phyloP scores from a whole-genome alignment of 2,888 invertebrate species.

The Alentia gelatinosa region DNA sequence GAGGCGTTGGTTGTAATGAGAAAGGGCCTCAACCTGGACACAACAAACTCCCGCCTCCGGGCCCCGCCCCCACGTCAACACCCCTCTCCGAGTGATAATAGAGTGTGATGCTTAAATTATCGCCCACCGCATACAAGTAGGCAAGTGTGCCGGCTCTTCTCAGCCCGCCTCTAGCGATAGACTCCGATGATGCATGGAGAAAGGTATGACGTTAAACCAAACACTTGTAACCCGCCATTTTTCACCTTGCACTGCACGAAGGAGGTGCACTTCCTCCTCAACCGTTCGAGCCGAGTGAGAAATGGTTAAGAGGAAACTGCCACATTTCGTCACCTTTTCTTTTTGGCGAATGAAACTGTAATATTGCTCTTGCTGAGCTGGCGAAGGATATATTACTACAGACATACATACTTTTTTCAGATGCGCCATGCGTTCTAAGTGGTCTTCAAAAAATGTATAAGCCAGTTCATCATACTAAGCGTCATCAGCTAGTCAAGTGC shows the following conservation, averaged over 20 bases:
- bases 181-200: conserved; percentile 4
- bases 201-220: neutral
- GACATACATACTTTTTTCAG: too few species aligned
- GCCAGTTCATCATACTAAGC: too few species aligned
- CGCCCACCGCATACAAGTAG: neutral
- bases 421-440: too few species aligned
- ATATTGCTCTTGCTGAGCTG: too few species aligned
- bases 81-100: neutral
- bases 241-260: neutral
- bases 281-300: neutral
- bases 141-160: neutral
- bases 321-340: too few species aligned
- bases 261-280: neutral
- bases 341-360: too few species aligned
- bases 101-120: neutral
- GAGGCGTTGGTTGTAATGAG: neutral
- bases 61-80: neutral
- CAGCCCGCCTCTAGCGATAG: neutral
- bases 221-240: neutral
- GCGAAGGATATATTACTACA: too few species aligned
- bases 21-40: neutral
- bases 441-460: too few species aligned
- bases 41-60: neutral
- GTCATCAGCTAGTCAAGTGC: too few species aligned
- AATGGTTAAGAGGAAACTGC: neutral